These are phyloP conservation scores for Xestoiulus laeticollis DNA, from an alignment of 2,888 invertebrate genomes.

Conservation along the genomic window DNA sequence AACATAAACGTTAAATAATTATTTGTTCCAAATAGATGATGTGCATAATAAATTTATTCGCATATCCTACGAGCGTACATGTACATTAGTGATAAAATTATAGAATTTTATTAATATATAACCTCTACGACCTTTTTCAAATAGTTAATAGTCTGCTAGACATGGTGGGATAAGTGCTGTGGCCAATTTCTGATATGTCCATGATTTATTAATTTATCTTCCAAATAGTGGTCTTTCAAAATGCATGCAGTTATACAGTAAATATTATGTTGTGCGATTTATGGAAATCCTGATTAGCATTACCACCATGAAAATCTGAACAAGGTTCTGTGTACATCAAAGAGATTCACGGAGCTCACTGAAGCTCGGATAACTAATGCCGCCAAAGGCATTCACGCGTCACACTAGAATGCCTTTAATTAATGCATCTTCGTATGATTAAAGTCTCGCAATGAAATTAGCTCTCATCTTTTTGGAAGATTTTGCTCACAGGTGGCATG, in stretches of 20 bases:
- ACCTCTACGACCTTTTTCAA: no score
- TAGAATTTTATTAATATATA: no score
- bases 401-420: slow-evolving; percentile 47
- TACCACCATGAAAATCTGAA: background rate
- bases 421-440: slow-evolving; percentile 30
- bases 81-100: no score
- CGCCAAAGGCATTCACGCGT: slow-evolving; percentile 21
- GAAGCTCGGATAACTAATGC: slow-evolving; percentile 46
- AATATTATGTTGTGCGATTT: background rate
- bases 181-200: no score
- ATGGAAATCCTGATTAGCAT: background rate
- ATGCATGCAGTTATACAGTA: background rate
- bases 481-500: slow-evolving; percentile 46
- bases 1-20: no score
- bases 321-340: background rate
- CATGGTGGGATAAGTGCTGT: no score
- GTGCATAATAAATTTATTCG: no score
- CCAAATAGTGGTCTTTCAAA: background rate
- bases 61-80: no score
- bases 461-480: slow-evolving; percentile 34
- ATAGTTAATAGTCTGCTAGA: no score
- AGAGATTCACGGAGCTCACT: background rate
- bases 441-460: slow-evolving; percentile 46
- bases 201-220: no score
- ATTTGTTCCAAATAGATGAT: no score